Percentiles rank a stretch among this genome's conserved stretches.
phyloP scores from a whole-genome alignment of 2,797 vertebrate species.

The Spea hammondii region DNA sequence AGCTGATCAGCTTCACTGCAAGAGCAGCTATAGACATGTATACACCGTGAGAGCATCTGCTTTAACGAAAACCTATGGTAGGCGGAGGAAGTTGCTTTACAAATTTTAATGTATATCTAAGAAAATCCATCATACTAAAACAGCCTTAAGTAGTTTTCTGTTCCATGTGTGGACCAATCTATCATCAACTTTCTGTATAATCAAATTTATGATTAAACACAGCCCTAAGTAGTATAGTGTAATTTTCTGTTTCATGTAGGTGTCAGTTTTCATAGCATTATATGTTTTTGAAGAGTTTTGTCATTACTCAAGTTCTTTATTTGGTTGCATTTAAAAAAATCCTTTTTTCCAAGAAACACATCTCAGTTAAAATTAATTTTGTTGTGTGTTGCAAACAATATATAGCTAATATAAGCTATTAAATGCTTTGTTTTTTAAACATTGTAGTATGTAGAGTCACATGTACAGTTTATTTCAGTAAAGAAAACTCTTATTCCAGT shows the following conservation, averaged over 20 bases:
- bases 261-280: neutral
- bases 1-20: constrained; percentile 50
- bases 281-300: neutral
- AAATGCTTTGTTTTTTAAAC: too few relatives aligned
- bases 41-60: constrained; percentile 21
- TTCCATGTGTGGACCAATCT: neutral
- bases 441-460: too few relatives aligned
- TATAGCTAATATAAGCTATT: too few relatives aligned
- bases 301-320: too few relatives aligned
- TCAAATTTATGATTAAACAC: constrained; percentile 1
- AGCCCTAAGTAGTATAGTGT: neutral
- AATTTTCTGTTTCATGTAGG: neutral
- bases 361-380: too few relatives aligned
- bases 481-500: too few relatives aligned
- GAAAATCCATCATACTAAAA: neutral
- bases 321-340: too few relatives aligned
- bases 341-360: too few relatives aligned
- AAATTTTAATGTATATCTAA: neutral
- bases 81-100: neutral
- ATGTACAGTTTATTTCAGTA: too few relatives aligned
- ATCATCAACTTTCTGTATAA: neutral
- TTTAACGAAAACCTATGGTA: neutral
- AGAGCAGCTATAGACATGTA: constrained; percentile 45
- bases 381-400: too few relatives aligned
- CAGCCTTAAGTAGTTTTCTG: neutral